Evolutionary conservation across 2,888 invertebrate species (phyloP).

Genomic region (Drosophila kambysellisi): DNA sequence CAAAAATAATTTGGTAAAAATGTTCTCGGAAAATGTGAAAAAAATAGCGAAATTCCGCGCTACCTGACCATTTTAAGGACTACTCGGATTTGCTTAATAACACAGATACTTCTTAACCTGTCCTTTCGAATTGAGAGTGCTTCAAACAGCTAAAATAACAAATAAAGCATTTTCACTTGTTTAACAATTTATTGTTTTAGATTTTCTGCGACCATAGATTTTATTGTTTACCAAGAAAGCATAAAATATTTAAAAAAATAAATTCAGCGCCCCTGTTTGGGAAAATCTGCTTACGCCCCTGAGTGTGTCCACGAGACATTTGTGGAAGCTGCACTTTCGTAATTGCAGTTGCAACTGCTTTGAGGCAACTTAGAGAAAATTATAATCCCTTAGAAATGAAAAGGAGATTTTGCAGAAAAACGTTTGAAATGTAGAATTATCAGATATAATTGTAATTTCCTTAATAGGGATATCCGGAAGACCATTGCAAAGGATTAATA

Average conservation of each 20-base stretch:
- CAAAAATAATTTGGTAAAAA: neutral
- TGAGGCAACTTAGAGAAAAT: slow-evolving; percentile 2
- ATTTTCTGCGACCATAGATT: neutral
- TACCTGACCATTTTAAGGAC: neutral
- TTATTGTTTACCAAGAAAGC: neutral
- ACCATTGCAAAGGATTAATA: neutral
- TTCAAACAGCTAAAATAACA: neutral
- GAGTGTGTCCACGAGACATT: neutral
- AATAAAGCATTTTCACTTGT: neutral
- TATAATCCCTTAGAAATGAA: neutral
- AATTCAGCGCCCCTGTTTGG: neutral
- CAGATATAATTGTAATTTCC: neutral
- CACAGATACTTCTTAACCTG: neutral
- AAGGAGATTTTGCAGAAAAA: neutral
- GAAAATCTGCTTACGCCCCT: neutral
- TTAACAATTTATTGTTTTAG: neutral
- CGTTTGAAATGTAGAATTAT: neutral
- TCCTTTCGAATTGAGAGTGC: neutral
- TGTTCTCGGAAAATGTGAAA: neutral
- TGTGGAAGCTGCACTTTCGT: slow-evolving; percentile 6
- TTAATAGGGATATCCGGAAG: neutral
- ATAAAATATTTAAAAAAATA: neutral
- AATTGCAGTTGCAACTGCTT: slow-evolving; percentile 12
- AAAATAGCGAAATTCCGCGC: neutral
- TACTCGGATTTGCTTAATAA: neutral